phyloP scores from a whole-genome alignment of 2,113 vertebrate species.

The Oophaga pumilio region DNA sequence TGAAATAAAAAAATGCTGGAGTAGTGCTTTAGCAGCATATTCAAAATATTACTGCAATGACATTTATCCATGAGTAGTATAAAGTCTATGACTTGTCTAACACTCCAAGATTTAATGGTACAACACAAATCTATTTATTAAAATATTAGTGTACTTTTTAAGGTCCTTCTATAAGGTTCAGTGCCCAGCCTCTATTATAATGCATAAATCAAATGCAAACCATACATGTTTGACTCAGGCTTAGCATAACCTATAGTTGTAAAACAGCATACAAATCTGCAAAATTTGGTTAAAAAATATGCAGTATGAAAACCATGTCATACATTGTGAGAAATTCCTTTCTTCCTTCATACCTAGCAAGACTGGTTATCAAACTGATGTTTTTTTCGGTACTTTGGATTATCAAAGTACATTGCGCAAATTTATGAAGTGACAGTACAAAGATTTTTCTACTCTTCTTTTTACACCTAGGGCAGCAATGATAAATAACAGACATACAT shows the following conservation, averaged over 20 bases:
- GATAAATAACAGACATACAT: too few relatives aligned
- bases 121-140: slow-evolving; percentile 21
- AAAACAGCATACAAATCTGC: not conserved
- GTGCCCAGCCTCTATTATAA: slow-evolving; percentile 1
- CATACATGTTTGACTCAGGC: not conserved
- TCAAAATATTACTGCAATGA: too few relatives aligned
- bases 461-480: too few relatives aligned
- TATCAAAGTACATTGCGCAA: too few relatives aligned
- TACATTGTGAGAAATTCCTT: not conserved
- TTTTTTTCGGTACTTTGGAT: too few relatives aligned
- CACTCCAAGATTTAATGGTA: not conserved
- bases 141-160: slow-evolving; percentile 30
- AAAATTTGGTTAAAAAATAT: not conserved
- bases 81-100: not conserved
- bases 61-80: too few relatives aligned
- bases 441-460: too few relatives aligned
- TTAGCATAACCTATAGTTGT: not conserved
- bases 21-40: too few relatives aligned
- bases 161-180: slow-evolving; percentile 42
- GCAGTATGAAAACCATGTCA: not conserved
- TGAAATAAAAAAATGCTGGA: too few relatives aligned
- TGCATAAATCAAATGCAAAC: slow-evolving; percentile 32
- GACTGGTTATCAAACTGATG: too few relatives aligned
- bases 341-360: too few relatives aligned
- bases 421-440: too few relatives aligned